These are phyloP conservation scores for Dryobotodes eremita DNA, from an alignment of 2,888 invertebrate species.

Conservation along the genomic window DNA sequence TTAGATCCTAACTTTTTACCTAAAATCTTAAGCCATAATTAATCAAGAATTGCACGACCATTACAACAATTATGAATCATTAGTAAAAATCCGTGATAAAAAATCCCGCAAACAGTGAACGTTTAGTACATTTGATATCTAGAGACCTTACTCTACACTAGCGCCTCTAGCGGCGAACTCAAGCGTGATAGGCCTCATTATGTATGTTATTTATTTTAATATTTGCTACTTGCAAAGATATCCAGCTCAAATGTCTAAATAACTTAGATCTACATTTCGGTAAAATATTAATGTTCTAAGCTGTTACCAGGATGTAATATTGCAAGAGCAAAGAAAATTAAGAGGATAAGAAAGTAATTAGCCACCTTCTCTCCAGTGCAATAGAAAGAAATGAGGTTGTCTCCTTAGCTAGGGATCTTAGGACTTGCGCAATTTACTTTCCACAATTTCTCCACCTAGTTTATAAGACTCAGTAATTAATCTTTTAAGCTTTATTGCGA, in stretches of 20 bases:
- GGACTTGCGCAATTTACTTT: conserved; percentile 36
- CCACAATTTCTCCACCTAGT: neutral
- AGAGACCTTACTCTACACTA: no score
- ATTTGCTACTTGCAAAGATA: neutral
- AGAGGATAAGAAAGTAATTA: conserved; percentile 12
- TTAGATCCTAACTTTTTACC: no score
- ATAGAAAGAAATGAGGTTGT: conserved; percentile 16
- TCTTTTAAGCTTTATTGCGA: conserved; percentile 45
- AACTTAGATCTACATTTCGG: neutral
- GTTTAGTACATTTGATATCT: no score
- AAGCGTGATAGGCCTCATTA: no score
- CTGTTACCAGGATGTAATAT: neutral
- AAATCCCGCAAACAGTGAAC: no score
- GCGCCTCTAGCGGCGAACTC: no score
- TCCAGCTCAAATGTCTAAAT: neutral
- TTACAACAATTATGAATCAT: no score
- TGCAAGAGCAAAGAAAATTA: conserved; percentile 1
- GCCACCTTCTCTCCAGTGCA: neutral
- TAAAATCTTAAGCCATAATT: no score
- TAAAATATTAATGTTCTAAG: neutral
- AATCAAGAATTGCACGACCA: no score
- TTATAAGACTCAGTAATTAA: conserved; percentile 24
- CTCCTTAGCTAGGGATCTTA: neutral
- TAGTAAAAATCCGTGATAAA: no score
- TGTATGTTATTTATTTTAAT: neutral